Conservation (phyloP, 2,797 vertebrate species). For the Heliangelus exortis region DNA sequence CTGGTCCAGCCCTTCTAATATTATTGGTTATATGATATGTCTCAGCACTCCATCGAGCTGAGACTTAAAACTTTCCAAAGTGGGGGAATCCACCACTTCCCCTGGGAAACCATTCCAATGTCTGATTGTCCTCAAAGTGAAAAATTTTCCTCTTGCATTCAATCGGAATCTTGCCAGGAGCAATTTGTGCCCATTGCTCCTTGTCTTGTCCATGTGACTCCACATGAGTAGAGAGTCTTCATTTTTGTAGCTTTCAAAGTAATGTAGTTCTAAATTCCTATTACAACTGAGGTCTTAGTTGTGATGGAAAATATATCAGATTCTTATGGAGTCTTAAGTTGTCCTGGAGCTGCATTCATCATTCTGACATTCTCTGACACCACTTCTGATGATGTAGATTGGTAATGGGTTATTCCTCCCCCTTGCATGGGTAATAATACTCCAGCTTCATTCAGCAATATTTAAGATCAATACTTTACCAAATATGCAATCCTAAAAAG, state of each 20-base stretch:
- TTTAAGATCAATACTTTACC: background rate
- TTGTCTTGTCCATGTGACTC: too few relatives aligned
- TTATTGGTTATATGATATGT: too few relatives aligned
- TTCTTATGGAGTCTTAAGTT: background rate
- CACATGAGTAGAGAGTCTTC: too few relatives aligned
- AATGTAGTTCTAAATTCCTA: background rate
- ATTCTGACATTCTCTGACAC: background rate
- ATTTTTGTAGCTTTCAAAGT: background rate
- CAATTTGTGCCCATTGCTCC: too few relatives aligned
- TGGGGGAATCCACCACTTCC: too few relatives aligned
- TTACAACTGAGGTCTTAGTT: background rate
- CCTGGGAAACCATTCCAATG: too few relatives aligned
- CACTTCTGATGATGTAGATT: background rate
- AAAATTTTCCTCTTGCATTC: too few relatives aligned
- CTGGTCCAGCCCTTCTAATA: too few relatives aligned
- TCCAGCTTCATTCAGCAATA: background rate
- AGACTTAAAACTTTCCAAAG: too few relatives aligned
- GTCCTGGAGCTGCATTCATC: background rate
- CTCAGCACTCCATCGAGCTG: too few relatives aligned
- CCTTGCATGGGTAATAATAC: background rate
- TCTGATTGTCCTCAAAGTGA: too few relatives aligned
- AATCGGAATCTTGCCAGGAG: too few relatives aligned
- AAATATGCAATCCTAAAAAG: background rate
- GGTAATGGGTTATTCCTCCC: background rate
- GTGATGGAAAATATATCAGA: slow-evolving; percentile 1